Evolutionary conservation across 2,888 invertebrate genomes (phyloP), one percentile per base, ranked within the genome.

Genomic region (Melieria picta): DNA sequence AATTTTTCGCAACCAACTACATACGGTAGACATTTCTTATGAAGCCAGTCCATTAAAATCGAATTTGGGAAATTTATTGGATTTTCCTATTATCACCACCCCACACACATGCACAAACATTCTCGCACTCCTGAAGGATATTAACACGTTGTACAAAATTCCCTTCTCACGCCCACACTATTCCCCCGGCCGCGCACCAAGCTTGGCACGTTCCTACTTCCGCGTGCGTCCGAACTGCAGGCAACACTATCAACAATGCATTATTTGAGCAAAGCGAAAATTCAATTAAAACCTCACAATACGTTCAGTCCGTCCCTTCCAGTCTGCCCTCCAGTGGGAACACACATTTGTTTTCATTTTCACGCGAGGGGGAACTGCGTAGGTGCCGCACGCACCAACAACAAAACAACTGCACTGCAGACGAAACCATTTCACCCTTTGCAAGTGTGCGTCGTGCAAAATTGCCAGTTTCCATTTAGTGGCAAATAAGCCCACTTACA

Each of bases 61-160:
- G 45, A 45, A 60, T 65, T 58, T 64, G n/a, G 7, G 57, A 60
- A 60, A 62, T 75, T 76, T 74, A 78, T 77, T 78, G 77, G 74
- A 76, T 76, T 78, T 77, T 65, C 56, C 66, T 30, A 58, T 50
- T 58, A n/a, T 42, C 30, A 30, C 30, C 30, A 73, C 73, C 30
- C 16, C 65, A n/a, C 61, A 65, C 61, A 60, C 16, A 43, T 58
- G 57, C 30, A 13, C 52, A 67, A 67, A 67, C 61, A 67, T 60
- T 67, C 52, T 60, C 67, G 61, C 48, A 50, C 42, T 67, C 43
- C 16, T 50, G n/a, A 66, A 58, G 57, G 47, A 48, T 48, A 30
- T 30, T 3, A 30, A 30, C 30, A 30, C 30, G 30, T 30, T 30
- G 30, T 30, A 30, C 3, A 2, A 30, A 30, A 30, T 30, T 30